Conservation (phyloP, 2,113 vertebrate genomes). For the Cynoglossus semilaevis region DNA sequence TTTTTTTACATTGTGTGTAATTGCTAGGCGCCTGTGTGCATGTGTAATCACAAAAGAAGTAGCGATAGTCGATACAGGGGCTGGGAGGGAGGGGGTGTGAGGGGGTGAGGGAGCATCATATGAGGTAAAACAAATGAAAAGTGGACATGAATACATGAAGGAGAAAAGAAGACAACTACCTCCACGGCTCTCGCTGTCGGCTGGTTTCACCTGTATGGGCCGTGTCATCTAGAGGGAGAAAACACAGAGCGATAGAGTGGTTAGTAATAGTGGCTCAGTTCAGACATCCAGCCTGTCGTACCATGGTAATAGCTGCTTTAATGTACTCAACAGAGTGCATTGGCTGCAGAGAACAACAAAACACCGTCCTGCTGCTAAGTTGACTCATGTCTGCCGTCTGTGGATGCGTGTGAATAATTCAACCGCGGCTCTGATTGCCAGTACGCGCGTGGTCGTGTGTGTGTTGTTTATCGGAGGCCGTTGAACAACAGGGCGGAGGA, state of each 20-base stretch:
- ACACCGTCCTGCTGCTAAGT: conserved; percentile 24
- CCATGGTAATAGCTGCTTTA: conserved; percentile 46
- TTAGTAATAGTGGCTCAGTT: conserved; percentile 48
- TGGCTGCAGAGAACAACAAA: conserved; percentile 20
- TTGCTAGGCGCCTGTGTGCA: background rate
- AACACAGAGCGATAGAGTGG: conserved; percentile 39
- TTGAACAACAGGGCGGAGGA: conserved; percentile 26
- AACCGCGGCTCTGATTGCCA: conserved; percentile 11
- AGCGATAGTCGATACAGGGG: too few relatives aligned
- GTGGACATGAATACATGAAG: conserved; percentile 56
- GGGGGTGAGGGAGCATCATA: conserved; percentile 45
- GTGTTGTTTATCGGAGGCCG: conserved; percentile 22
- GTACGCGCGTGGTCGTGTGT: background rate
- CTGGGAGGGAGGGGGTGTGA: conserved; percentile 40
- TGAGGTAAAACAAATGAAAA: conserved; percentile 44
- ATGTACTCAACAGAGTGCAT: conserved; percentile 40
- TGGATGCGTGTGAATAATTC: conserved; percentile 38
- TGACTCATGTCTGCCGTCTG: conserved; percentile 29
- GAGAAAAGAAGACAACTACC: conserved; percentile 88
- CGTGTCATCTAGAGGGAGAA: conserved; percentile 89
- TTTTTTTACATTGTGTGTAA: background rate
- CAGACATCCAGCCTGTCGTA: conserved; percentile 20
- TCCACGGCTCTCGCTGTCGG: conserved; percentile 99
- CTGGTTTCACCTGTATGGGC: conserved; percentile 99
- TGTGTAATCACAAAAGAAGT: conserved; percentile 1